phyloP scores from a whole-genome alignment of 2,797 vertebrate species.

The Bryconaethiops microstoma region DNA sequence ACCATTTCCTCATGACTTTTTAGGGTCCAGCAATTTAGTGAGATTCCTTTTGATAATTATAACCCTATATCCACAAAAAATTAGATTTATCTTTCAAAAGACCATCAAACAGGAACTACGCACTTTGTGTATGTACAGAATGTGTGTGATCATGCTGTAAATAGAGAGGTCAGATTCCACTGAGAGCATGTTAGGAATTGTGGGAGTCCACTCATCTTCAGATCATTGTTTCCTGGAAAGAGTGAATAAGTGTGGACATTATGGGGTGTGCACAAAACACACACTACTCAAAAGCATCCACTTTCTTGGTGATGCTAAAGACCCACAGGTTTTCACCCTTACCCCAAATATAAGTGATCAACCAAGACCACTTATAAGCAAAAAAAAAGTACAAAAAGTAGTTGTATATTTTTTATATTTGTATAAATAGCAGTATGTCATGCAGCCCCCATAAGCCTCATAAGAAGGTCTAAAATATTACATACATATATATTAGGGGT shows the following conservation, averaged over 20 bases:
- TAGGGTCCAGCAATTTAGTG: neutral
- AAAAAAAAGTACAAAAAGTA: no score
- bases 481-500: no score
- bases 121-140: neutral
- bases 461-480: no score
- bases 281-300: neutral
- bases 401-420: no score
- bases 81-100: slow-evolving; percentile 3
- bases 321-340: neutral
- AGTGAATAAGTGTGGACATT: neutral
- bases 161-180: neutral
- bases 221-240: slow-evolving; percentile 3
- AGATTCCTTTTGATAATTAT: slow-evolving; percentile 28
- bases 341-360: neutral
- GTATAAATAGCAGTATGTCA: no score
- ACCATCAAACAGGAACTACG: neutral
- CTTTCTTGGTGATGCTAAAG: no score
- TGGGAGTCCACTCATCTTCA: neutral
- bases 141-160: neutral
- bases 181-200: neutral
- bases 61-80: neutral
- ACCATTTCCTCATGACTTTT: slow-evolving; percentile 69
- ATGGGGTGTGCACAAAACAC: neutral
- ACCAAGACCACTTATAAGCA: no score
- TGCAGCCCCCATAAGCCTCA: no score